phyloP scores from a whole-genome alignment of 1,140 invertebrate genomes.

The Periplaneta americana region DNA sequence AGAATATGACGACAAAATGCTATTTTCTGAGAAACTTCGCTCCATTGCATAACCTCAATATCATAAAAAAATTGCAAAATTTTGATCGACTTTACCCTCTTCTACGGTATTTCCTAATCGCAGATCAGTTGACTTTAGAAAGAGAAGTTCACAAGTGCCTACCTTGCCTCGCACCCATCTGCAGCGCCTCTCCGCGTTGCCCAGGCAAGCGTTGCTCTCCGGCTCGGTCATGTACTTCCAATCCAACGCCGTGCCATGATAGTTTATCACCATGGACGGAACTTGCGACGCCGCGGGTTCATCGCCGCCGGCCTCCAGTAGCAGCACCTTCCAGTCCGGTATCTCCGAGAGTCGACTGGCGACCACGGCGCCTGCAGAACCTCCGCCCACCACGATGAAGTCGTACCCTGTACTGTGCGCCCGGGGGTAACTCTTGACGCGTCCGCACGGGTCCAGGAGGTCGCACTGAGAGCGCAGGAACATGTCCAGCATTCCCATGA shows the following conservation, averaged over 20 bases:
- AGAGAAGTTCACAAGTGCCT: neutral
- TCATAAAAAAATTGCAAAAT: no score
- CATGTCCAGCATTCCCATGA: slow-evolving; percentile 78
- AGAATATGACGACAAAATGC: no score
- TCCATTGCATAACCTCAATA: no score
- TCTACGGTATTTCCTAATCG: no score
- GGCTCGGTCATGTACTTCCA: slow-evolving; percentile 60
- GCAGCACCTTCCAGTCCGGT: slow-evolving; percentile 39
- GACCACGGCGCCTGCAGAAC: slow-evolving; percentile 45
- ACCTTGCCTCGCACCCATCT: slow-evolving; percentile 47
- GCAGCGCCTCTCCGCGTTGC: slow-evolving; percentile 37
- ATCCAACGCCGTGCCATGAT: slow-evolving; percentile 50
- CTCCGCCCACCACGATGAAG: slow-evolving; percentile 40
- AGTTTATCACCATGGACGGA: slow-evolving; percentile 47
- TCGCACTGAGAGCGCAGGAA: slow-evolving; percentile 54
- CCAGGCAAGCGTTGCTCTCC: slow-evolving; percentile 50
- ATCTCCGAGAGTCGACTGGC: slow-evolving; percentile 42
- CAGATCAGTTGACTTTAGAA: no score
- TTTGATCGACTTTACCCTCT: no score
- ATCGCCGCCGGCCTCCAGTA: slow-evolving; percentile 58
- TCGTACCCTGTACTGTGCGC: slow-evolving; percentile 9
- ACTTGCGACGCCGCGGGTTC: slow-evolving; percentile 59
- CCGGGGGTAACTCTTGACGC: slow-evolving; percentile 27
- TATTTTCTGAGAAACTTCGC: no score
- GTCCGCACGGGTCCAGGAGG: slow-evolving; percentile 42